Evolutionary conservation across 2,113 vertebrate genomes (phyloP), one percentile per base, ranked within the genome.

Genomic region (Phasianus colchicus): DNA sequence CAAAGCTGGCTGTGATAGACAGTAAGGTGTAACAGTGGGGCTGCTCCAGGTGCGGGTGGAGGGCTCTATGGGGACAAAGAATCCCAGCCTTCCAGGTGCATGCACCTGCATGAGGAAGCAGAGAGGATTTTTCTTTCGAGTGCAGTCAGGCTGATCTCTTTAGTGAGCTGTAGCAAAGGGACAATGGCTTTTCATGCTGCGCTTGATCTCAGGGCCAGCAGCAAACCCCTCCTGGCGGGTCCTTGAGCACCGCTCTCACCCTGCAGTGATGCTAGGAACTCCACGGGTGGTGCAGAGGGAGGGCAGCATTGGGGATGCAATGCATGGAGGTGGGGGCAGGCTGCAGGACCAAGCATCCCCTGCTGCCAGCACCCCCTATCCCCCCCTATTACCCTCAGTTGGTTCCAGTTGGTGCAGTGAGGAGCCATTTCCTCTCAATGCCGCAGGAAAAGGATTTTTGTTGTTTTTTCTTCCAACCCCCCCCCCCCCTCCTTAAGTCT

Each of bases 141-240:
- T 66, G 67, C 93, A 65, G 3, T 74, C 90, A 94, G 38, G n/a
- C 73, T 3, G 8, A 8, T 54, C 58, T 80, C 89, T 89, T 92
- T n/a, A 94, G 77, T 0, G 13, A 70, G 67, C 81, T 89, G 82
- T 83, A 63, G 92, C 93, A 96, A 96, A 96, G 90, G 58, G 66
- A 48, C 2, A 16, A 40, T 65, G 77, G 47, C 90, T 96, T 96
- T 96, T 96, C 88, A 92, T 77, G 83, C 76, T 43, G 79, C 80
- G 71, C 92, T 97, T 95, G 84, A 96, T 96, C 76, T 95, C 4
- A 0, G 70, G 93, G 86, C 92, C 86, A 58, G 92, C 1, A 91
- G 90, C 90, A 94, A 61, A 95, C 66, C 15, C 82, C 88, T 83
- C 48, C 72, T 2, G 30, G 89, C 38, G 0, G 42, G 79, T 96